phyloP scores from a whole-genome alignment of 2,113 vertebrate species.

The Poeciliopsis occidentalis region DNA sequence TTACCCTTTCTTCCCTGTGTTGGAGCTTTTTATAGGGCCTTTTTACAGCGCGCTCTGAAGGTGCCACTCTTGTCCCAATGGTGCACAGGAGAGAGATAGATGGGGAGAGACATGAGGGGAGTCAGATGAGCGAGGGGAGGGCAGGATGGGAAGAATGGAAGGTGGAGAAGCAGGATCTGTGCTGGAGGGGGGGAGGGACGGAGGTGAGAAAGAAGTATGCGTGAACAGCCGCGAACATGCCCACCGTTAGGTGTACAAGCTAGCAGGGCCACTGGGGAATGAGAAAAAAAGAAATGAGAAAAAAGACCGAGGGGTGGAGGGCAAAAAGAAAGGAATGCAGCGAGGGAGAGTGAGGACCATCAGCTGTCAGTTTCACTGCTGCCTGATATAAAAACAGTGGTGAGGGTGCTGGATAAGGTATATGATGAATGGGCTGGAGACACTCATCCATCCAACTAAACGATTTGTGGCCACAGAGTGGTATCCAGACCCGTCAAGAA shows the following conservation, averaged over 20 bases:
- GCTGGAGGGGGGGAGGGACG: conserved; percentile 20
- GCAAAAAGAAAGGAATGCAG: conserved; percentile 33
- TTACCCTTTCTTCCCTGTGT: conserved; percentile 81
- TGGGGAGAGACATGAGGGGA: conserved; percentile 49
- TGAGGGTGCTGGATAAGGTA: conserved; percentile 78
- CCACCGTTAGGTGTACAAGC: conserved; percentile 48
- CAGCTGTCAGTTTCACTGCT: conserved; percentile 83
- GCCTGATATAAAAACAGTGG: conserved; percentile 84
- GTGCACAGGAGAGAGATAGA: conserved; percentile 71
- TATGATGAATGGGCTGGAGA: conserved; percentile 83
- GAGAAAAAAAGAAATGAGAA: conserved; percentile 65
- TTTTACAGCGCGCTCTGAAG: conserved; percentile 79
- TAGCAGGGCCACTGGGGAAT: conserved; percentile 58
- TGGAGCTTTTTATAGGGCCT: conserved; percentile 81
- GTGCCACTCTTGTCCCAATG: conserved; percentile 74
- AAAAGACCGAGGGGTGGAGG: conserved; percentile 32
- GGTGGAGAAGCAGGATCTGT: conserved; percentile 44
- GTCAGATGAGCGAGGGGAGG: conserved; percentile 47
- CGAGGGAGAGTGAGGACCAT: conserved; percentile 66
- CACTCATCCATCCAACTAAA: conserved; percentile 83
- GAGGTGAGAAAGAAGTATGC: conserved; percentile 26
- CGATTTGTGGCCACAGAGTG: conserved; percentile 80
- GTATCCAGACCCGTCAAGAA: conserved; percentile 79
- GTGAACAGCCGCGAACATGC: conserved; percentile 54
- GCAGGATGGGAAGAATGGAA: conserved; percentile 19